Evolutionary conservation across 2,888 invertebrate genomes (phyloP).

Genomic region (Xylota segnis): DNA sequence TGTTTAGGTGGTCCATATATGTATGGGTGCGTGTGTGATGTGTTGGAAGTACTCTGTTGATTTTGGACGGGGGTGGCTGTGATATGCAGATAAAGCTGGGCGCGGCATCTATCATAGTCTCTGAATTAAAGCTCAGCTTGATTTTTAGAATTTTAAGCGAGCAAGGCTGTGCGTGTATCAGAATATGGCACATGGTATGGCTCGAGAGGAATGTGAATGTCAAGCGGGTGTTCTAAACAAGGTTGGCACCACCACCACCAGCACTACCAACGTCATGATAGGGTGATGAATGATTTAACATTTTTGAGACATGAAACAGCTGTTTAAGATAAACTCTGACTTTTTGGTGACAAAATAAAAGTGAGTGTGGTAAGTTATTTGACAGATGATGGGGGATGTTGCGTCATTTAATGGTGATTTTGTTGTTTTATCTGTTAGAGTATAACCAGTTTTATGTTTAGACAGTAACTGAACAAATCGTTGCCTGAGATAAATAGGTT

Average conservation of each 20-base stretch:
- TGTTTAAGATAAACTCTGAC: conserved; percentile 23
- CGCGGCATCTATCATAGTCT: conserved; percentile 49
- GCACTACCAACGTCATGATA: not conserved
- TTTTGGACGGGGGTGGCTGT: conserved; percentile 35
- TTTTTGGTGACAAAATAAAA: conserved; percentile 1
- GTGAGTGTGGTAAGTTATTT: conserved; percentile 7
- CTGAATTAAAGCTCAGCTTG: conserved; percentile 61
- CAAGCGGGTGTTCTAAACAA: conserved; percentile 39
- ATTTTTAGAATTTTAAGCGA: conserved; percentile 37
- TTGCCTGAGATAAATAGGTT: no score
- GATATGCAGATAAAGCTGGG: conserved; percentile 62
- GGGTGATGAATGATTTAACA: conserved; percentile 39
- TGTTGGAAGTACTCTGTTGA: not conserved
- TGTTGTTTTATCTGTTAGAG: not conserved
- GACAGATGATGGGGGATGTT: conserved; percentile 5
- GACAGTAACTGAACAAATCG: no score
- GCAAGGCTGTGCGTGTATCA: not conserved
- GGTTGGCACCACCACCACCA: conserved; percentile 18
- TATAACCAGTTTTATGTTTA: conserved; percentile 3
- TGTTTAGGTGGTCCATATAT: conserved; percentile 52
- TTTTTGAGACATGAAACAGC: conserved; percentile 37
- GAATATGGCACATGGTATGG: conserved; percentile 26
- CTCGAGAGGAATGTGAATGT: conserved; percentile 59
- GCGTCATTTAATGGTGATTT: conserved; percentile 2
- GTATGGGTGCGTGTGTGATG: conserved; percentile 9